Evolutionary conservation across 2,113 vertebrate species (phyloP).

Genomic region (Melanostigma gelatinosum): DNA sequence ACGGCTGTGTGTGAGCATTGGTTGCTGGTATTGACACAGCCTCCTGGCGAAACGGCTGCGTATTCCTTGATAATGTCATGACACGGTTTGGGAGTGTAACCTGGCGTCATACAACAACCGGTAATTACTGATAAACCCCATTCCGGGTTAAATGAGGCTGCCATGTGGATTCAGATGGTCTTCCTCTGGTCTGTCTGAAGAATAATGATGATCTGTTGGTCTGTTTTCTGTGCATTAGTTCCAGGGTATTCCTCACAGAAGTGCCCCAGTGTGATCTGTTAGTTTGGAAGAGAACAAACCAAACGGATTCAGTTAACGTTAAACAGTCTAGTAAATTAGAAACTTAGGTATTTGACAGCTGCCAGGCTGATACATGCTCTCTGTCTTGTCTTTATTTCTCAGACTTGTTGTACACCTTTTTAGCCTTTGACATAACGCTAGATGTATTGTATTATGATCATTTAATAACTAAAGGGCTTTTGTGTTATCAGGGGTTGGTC

Average conservation of each 20-base stretch:
- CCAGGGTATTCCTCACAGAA: background rate
- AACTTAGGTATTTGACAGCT: background rate
- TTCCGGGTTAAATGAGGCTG: background rate
- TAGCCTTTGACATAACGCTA: background rate
- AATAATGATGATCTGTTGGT: background rate
- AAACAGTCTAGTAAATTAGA: no score
- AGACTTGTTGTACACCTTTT: background rate
- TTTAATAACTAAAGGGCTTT: background rate
- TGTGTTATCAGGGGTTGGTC: background rate
- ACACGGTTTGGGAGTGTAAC: background rate
- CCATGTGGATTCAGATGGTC: background rate
- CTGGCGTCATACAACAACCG: background rate
- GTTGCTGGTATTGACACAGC: slow-evolving; percentile 35
- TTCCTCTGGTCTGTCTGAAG: background rate
- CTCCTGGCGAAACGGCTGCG: slow-evolving; percentile 18
- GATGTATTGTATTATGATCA: background rate
- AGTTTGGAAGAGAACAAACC: background rate
- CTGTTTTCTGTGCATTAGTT: background rate
- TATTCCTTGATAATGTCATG: background rate
- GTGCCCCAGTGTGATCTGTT: background rate
- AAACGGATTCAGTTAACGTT: background rate
- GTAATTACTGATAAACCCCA: background rate
- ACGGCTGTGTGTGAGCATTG: slow-evolving; percentile 10
- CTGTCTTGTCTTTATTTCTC: background rate
- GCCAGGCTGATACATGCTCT: background rate